These are phyloP conservation scores for Poecilia wingei DNA, from an alignment of 2,797 vertebrate species.

Conservation along the genomic window DNA sequence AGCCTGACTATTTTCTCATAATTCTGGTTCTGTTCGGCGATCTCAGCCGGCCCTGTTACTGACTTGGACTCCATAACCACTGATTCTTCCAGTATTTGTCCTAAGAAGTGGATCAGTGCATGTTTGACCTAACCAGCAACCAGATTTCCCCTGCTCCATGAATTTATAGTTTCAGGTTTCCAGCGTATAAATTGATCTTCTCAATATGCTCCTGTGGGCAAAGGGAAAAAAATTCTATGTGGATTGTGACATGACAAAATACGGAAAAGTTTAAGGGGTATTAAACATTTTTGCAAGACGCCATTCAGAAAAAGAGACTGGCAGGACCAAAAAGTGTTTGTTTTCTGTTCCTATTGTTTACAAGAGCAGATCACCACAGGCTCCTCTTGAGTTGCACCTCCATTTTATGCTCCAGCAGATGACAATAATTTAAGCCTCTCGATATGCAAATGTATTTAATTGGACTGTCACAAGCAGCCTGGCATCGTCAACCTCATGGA, in stretches of 20 bases:
- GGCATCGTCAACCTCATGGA: constrained; percentile 71
- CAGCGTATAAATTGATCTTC: no score
- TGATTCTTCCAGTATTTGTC: no score
- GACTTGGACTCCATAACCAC: neutral
- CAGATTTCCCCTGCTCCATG: neutral
- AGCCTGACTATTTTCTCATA: neutral
- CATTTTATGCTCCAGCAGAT: constrained; percentile 75
- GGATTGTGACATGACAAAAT: neutral
- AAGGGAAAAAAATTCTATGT: neutral
- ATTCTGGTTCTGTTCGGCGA: neutral
- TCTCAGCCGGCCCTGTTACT: neutral
- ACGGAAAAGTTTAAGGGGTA: neutral
- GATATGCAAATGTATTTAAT: constrained; percentile 81
- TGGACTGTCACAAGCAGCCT: constrained; percentile 78
- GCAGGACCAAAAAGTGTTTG: neutral
- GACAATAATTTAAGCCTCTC: constrained; percentile 77
- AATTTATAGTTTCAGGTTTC: neutral
- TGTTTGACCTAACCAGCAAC: neutral
- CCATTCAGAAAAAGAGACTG: neutral
- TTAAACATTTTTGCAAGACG: neutral
- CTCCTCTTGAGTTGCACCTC: constrained; percentile 56
- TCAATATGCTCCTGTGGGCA: neutral
- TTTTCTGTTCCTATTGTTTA: constrained; percentile 14
- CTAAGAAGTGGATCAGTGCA: neutral
- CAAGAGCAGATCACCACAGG: constrained; percentile 54